These are phyloP conservation scores for human DNA, from an alignment of 2,113 vertebrate species.

Conservation along the genomic window GRCh38 chr6:101725001-101725500, in stretches of 20 bases:
- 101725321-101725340: background rate
- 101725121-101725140: background rate
- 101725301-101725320: background rate
- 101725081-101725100: background rate
- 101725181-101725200: background rate
- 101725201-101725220: background rate
- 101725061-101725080: background rate
- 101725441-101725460: background rate
- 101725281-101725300: background rate
- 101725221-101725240: background rate
- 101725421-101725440: background rate
- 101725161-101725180: background rate
- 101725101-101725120: background rate
- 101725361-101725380: slow-evolving; percentile 18
- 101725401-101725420: background rate
- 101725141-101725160: background rate
- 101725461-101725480: background rate
- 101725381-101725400: background rate
- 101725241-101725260: background rate
- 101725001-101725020: background rate
- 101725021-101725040: background rate
- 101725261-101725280: background rate
- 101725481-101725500: background rate
- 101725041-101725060: background rate
- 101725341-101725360: background rate